phyloP scores from a whole-genome alignment of 2,797 vertebrate species.

The Hemibagrus guttatus region DNA sequence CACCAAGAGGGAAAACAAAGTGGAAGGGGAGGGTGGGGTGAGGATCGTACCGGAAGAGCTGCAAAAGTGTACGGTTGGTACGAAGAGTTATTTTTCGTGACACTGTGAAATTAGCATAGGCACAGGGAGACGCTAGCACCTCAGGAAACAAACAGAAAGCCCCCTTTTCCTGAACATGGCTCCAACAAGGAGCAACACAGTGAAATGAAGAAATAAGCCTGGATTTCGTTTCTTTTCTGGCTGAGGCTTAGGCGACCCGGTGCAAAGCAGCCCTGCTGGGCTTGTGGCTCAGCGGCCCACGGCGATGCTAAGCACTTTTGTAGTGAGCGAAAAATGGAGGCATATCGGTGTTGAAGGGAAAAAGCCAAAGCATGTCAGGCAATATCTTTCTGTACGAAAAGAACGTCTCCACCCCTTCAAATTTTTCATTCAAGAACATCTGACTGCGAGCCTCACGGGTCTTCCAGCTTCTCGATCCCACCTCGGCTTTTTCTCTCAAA shows the following conservation, averaged over 20 bases:
- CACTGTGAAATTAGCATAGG: constrained; percentile 57
- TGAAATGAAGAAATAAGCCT: constrained; percentile 47
- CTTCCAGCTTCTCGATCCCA: constrained; percentile 56
- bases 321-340: constrained; percentile 29
- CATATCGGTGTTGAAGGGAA: constrained; percentile 43
- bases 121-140: constrained; percentile 49
- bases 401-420: background rate
- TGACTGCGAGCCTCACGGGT: constrained; percentile 1
- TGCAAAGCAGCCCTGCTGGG: constrained; percentile 29
- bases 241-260: constrained; percentile 17
- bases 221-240: constrained; percentile 32
- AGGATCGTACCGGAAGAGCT: constrained; percentile 45
- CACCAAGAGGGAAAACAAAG: constrained; percentile 57
- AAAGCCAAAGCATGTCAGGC: constrained; percentile 45
- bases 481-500: constrained; percentile 45
- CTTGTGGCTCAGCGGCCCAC: constrained; percentile 2
- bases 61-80: constrained; percentile 47
- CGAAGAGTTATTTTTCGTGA: constrained; percentile 56
- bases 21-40: constrained; percentile 28
- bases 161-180: constrained; percentile 43
- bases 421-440: constrained; percentile 32
- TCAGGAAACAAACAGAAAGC: constrained; percentile 58
- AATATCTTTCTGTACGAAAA: constrained; percentile 30
- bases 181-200: constrained; percentile 37
- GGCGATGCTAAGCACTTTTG: constrained; percentile 36